Conservation (phyloP, 2,888 invertebrate genomes). For the Eupithecia vulgata region DNA sequence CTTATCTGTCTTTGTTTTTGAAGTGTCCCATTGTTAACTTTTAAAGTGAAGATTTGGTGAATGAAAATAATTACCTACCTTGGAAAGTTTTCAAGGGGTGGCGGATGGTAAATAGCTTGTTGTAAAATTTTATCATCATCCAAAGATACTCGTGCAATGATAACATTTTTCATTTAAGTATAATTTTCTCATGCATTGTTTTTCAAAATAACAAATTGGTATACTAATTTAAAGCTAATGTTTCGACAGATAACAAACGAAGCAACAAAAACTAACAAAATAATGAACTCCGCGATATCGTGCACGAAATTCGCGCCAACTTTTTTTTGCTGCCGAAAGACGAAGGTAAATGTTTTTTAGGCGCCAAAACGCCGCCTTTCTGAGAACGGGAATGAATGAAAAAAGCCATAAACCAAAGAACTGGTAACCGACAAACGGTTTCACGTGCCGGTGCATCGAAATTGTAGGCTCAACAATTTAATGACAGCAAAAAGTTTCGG, state of each 20-base stretch:
- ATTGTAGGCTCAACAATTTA: constrained; percentile 70
- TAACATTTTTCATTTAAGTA: background rate
- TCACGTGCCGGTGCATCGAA: constrained; percentile 72
- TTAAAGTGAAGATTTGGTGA: constrained; percentile 7
- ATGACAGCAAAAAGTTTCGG: constrained; percentile 58
- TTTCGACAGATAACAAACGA: constrained; percentile 40
- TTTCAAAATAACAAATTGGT: constrained; percentile 3
- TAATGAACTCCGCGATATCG: constrained; percentile 41
- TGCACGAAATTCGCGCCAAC: constrained; percentile 58
- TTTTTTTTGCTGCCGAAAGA: constrained; percentile 50
- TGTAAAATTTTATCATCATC: background rate
- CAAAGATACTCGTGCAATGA: background rate
- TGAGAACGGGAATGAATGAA: constrained; percentile 76
- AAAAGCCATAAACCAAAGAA: constrained; percentile 70
- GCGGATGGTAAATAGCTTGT: constrained; percentile 2
- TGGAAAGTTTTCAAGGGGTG: constrained; percentile 15
- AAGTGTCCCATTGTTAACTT: constrained; percentile 26
- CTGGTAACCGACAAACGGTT: constrained; percentile 73
- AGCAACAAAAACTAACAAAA: constrained; percentile 38
- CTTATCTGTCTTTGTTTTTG: constrained; percentile 23
- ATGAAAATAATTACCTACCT: constrained; percentile 23
- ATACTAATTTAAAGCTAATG: constrained; percentile 32
- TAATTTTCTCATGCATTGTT: constrained; percentile 4
- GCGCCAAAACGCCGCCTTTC: constrained; percentile 81
- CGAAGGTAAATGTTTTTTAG: constrained; percentile 64